Conservation (phyloP, 2,113 vertebrate genomes). For the Lota lota region DNA sequence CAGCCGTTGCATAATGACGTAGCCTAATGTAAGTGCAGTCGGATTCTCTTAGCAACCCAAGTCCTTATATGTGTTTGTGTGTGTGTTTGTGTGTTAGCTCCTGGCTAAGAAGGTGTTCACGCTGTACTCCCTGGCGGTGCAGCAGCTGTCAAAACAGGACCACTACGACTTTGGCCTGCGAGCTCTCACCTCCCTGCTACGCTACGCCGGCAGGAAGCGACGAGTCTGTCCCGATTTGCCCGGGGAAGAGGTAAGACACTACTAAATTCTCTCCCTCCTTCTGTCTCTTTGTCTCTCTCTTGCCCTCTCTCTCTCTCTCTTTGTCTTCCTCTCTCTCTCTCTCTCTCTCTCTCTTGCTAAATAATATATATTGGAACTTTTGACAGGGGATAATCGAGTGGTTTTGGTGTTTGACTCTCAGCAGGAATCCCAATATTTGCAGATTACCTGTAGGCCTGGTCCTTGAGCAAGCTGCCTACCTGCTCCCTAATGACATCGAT, state of each 20-base stretch:
- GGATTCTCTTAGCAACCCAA: too few relatives aligned
- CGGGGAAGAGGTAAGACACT: constrained; percentile 78
- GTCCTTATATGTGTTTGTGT: constrained; percentile 3
- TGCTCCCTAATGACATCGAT: too few relatives aligned
- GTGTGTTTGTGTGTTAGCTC: constrained; percentile 24
- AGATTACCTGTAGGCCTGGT: too few relatives aligned
- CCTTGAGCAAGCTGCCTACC: too few relatives aligned
- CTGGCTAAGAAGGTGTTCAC: constrained; percentile 88
- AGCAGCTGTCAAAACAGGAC: constrained; percentile 87
- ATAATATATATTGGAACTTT: too few relatives aligned
- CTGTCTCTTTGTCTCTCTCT: constrained; percentile 1
- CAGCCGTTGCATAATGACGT: too few relatives aligned
- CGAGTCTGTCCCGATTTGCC: constrained; percentile 61
- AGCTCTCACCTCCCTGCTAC: constrained; percentile 84
- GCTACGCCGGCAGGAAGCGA: constrained; percentile 79
- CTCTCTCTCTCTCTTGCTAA: too few relatives aligned
- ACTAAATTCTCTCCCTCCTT: neutral
- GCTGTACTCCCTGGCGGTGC: constrained; percentile 83
- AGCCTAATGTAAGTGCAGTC: too few relatives aligned
- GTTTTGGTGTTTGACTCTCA: too few relatives aligned
- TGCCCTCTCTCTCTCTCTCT: neutral
- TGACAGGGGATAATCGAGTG: too few relatives aligned
- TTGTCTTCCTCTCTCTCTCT: neutral
- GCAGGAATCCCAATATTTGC: too few relatives aligned
- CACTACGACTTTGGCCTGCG: constrained; percentile 90